These are phyloP conservation scores for Leptopilina myrica DNA, from an alignment of 2,888 invertebrate genomes.

Conservation along the genomic window DNA sequence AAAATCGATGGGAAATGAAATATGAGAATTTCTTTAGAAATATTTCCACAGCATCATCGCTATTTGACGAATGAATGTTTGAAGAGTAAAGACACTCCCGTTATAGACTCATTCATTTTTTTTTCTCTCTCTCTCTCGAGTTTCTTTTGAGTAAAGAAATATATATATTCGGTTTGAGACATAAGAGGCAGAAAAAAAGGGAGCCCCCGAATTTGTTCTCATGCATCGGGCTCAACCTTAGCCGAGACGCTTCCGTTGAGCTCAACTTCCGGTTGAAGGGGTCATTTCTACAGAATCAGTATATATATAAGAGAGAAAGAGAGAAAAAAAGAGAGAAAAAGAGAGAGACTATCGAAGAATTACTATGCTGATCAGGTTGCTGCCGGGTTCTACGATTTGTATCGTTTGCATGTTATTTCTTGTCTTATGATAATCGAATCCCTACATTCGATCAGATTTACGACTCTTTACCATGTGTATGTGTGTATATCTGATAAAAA, in stretches of 20 bases:
- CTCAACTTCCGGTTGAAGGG: conserved; percentile 70
- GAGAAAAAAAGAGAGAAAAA: too few species aligned
- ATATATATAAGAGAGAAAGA: conserved; percentile 25
- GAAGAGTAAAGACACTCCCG: conserved; percentile 38
- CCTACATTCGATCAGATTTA: conserved; percentile 33
- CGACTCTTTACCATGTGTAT: not conserved
- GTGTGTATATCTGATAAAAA: not conserved
- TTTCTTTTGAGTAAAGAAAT: conserved; percentile 49
- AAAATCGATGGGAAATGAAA: conserved; percentile 19
- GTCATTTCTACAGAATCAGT: conserved; percentile 52
- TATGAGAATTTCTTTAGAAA: conserved; percentile 30
- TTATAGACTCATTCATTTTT: not conserved
- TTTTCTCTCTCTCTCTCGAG: not conserved
- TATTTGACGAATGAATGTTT: conserved; percentile 38
- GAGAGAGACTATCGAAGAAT: conserved; percentile 40
- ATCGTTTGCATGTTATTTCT: conserved; percentile 40
- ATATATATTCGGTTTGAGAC: conserved; percentile 46
- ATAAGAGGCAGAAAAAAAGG: conserved; percentile 45
- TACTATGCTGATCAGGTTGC: conserved; percentile 49
- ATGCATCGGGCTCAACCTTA: conserved; percentile 66
- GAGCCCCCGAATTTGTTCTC: conserved; percentile 64
- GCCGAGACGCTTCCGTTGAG: conserved; percentile 68
- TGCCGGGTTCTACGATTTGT: conserved; percentile 50
- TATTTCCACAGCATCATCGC: conserved; percentile 22
- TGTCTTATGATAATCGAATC: conserved; percentile 40